These are phyloP conservation scores for Drosophila bipectinata DNA, from an alignment of 1,140 invertebrate species.

Conservation along the genomic window DNA sequence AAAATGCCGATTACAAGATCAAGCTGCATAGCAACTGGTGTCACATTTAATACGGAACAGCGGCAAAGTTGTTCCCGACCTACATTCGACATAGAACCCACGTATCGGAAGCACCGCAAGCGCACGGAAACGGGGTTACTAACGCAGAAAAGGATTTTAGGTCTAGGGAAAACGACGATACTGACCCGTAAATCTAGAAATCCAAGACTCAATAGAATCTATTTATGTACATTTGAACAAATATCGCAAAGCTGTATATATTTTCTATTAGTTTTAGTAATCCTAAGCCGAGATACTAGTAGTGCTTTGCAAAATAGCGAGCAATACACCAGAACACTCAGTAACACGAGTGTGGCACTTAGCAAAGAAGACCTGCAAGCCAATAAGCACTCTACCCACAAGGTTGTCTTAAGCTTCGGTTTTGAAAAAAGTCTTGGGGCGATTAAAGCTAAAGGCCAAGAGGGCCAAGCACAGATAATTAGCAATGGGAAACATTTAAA, in stretches of 20 bases:
- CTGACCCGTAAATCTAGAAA: background rate
- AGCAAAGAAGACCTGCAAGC: conserved; percentile 10
- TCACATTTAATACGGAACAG: conserved; percentile 22
- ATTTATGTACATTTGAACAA: conserved; percentile 73
- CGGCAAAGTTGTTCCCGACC: background rate
- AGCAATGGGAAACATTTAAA: conserved; percentile 8
- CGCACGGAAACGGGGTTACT: conserved; percentile 12
- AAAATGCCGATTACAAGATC: conserved; percentile 47
- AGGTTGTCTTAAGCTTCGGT: conserved; percentile 4
- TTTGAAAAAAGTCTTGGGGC: background rate
- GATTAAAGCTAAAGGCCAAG: background rate
- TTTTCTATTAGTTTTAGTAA: conserved; percentile 79
- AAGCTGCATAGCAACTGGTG: conserved; percentile 11
- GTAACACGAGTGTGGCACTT: conserved; percentile 13
- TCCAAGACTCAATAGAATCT: conserved; percentile 61
- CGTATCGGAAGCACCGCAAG: conserved; percentile 23
- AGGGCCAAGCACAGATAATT: conserved; percentile 32
- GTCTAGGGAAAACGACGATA: conserved; percentile 9
- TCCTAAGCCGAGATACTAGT: conserved; percentile 63
- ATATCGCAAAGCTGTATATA: conserved; percentile 78
- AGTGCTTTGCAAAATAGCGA: conserved; percentile 54
- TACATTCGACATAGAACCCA: conserved; percentile 9
- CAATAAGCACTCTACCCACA: background rate
- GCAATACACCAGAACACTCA: conserved; percentile 48
- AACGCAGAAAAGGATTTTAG: conserved; percentile 6